phyloP scores from a whole-genome alignment of 2,888 invertebrate genomes.

The Drosophila nigritarsus region DNA sequence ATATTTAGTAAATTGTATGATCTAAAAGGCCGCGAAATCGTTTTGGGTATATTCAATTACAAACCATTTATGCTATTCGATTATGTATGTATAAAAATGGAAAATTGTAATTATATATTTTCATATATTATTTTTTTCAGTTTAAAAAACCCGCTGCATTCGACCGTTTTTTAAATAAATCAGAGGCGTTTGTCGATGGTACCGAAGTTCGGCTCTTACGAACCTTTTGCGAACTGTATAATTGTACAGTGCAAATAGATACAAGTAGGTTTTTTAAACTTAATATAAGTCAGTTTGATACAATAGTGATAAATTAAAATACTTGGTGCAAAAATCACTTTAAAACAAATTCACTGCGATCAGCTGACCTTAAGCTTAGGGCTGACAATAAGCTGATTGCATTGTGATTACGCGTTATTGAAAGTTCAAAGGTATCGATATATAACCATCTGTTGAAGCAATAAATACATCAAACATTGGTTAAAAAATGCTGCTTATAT shows the following conservation, averaged over 20 bases:
- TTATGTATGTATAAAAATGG: slow-evolving; percentile 44
- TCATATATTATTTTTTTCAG: slow-evolving; percentile 31
- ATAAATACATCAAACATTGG: background rate
- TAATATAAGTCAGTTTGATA: background rate
- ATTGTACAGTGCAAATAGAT: slow-evolving; percentile 85
- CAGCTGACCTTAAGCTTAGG: slow-evolving; percentile 1
- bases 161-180: slow-evolving; percentile 55
- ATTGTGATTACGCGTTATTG: background rate
- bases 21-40: slow-evolving; percentile 77
- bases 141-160: slow-evolving; percentile 45
- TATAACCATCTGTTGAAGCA: background rate
- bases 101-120: background rate
- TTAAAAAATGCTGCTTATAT: background rate
- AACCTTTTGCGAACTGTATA: slow-evolving; percentile 84
- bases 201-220: slow-evolving; percentile 85
- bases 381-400: background rate
- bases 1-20: slow-evolving; percentile 65
- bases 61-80: slow-evolving; percentile 80
- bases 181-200: slow-evolving; percentile 86
- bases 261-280: slow-evolving; percentile 62
- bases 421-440: background rate
- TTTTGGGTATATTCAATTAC: slow-evolving; percentile 78
- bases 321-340: background rate
- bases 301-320: too few relatives aligned
- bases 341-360: background rate